Percentiles rank a stretch among this genome's conserved stretches.
Evolutionary conservation across 1,140 invertebrate species (phyloP).

Genomic region (Hesperophylax magnus): DNA sequence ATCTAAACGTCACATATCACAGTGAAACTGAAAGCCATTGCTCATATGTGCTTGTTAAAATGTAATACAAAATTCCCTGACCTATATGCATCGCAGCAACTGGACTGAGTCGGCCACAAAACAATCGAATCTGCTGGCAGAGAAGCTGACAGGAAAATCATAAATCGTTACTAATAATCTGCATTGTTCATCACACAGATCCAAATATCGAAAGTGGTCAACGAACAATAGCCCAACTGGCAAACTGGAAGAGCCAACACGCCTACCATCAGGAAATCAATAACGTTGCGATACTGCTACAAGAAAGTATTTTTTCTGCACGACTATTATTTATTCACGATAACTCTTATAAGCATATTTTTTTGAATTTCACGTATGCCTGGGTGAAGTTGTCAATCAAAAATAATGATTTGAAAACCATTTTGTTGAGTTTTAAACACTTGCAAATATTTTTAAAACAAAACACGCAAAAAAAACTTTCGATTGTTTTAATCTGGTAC

Average conservation of each 20-base stretch:
- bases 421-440: too few relatives aligned
- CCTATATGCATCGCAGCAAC: not conserved
- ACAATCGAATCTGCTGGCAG: slow-evolving; percentile 25
- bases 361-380: too few relatives aligned
- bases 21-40: slow-evolving; percentile 10
- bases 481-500: too few relatives aligned
- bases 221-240: slow-evolving; percentile 14
- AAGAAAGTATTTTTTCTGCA: slow-evolving; percentile 44
- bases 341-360: too few relatives aligned
- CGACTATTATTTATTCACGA: not conserved
- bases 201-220: slow-evolving; percentile 36
- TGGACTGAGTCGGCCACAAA: slow-evolving; percentile 36
- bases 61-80: not conserved
- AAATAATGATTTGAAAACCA: too few relatives aligned
- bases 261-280: slow-evolving; percentile 10
- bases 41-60: not conserved
- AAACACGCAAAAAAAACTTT: too few relatives aligned
- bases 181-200: slow-evolving; percentile 20
- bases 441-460: too few relatives aligned
- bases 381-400: too few relatives aligned
- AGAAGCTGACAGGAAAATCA: slow-evolving; percentile 19
- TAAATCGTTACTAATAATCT: slow-evolving; percentile 35
- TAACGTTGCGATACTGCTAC: not conserved
- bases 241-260: not conserved
- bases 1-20: not conserved